Base-by-base conservation (phyloP, 92 coral and sea anemone species). In the Blastomussa wellsi region DNA sequence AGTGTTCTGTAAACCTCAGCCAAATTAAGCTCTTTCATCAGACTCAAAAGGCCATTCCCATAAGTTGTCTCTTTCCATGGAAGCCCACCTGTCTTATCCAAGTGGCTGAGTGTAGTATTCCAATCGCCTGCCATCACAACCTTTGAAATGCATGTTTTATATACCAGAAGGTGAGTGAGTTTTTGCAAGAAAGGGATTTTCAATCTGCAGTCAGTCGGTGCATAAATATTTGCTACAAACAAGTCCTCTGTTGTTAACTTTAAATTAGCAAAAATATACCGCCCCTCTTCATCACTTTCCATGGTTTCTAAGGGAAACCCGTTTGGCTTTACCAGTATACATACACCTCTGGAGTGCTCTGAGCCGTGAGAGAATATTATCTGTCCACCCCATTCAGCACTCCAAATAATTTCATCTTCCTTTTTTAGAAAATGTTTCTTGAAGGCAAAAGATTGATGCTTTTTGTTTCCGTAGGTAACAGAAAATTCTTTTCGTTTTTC, bases 341-440 rank as follows among this genome's bases (percentile, higher is more conserved):
- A 35, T 36, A 36, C 75, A 36, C 28, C 49, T 36, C 75, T 70
- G 75, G 48, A 70, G 12, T 70, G 75, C 48, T 70, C 75, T 70
- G 75, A 36, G 28, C 75, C 29, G 16, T 16, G 26, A 36, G 75
- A 70, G 31, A 36, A 70, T 15, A 70, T 70, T 36, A 35, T 70
- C 31, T 37, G 75, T 36, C 48, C 29, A 35, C 49, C 75, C 75
- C 75, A 71, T 39, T 72, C 52, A 38, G 76, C 51, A 19, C 13
- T 7, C 52, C 52, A 72, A 38, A 38, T 38, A 0, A 2, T 20
- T 39, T 72, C 76, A 1, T 38, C 76, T 72, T 72, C 76, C 44
- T 72, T 39, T 48, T 48, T 72, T 71, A 0, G 49, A 19, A 9
- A 37, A 71, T 1, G 76, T 71, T 19, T 71, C 76, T 37, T 71